Percentiles rank a stretch among this genome's conserved stretches.
These are phyloP conservation scores for Falco rusticolus DNA, from an alignment of 2,797 vertebrate genomes.

Conservation along the genomic window DNA sequence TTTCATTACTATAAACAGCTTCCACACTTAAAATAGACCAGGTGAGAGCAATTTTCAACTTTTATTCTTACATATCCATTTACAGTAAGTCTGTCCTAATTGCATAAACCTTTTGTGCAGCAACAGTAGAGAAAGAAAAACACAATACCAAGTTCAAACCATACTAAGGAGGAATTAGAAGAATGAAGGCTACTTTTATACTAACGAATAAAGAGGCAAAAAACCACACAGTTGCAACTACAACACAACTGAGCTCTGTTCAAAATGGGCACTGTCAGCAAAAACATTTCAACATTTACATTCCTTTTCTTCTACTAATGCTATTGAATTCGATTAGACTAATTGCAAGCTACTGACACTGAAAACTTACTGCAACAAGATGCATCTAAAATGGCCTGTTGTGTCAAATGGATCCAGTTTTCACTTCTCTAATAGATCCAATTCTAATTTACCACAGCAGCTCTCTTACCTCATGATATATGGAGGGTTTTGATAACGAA, in stretches of 20 bases:
- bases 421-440: background rate
- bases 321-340: background rate
- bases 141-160: background rate
- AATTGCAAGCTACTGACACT: background rate
- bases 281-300: background rate
- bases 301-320: background rate
- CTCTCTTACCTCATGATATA: conserved; percentile 93
- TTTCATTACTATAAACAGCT: background rate
- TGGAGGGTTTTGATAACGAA: conserved; percentile 95
- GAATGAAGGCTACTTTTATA: background rate
- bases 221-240: background rate
- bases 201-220: background rate
- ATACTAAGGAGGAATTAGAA: background rate
- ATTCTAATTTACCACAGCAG: conserved; percentile 28
- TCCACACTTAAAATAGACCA: background rate
- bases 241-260: background rate
- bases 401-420: conserved; percentile 13
- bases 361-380: conserved; percentile 7
- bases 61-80: background rate
- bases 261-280: background rate
- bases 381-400: background rate
- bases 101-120: background rate
- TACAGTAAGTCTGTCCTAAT: background rate
- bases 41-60: background rate
- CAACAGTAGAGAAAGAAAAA: background rate